These are phyloP conservation scores for Opisthocomus hoazin DNA, from an alignment of 2,113 vertebrate species.

Conservation along the genomic window DNA sequence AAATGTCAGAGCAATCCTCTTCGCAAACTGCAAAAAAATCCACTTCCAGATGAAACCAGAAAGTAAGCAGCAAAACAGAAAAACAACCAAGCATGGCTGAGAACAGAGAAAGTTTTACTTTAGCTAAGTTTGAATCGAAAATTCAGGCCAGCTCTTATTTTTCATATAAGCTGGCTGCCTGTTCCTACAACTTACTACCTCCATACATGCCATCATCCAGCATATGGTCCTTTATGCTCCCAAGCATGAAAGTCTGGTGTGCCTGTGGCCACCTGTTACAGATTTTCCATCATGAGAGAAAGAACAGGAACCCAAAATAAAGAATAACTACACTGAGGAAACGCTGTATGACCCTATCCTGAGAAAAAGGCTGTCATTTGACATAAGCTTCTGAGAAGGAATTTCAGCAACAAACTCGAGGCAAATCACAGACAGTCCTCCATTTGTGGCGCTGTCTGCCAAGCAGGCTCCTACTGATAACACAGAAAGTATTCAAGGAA, in stretches of 20 bases:
- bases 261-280: constrained; percentile 60
- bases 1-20: constrained; percentile 11
- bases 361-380: constrained; percentile 46
- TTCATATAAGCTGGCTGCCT: neutral
- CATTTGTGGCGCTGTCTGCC: constrained; percentile 23
- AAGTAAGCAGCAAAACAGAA: neutral
- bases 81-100: neutral
- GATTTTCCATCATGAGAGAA: constrained; percentile 60
- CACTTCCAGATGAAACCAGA: constrained; percentile 1
- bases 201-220: constrained; percentile 9
- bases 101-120: neutral
- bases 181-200: constrained; percentile 4
- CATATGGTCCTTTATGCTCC: constrained; percentile 48
- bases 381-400: constrained; percentile 42
- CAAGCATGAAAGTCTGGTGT: constrained; percentile 43
- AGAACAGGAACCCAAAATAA: constrained; percentile 45
- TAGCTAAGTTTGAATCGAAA: neutral
- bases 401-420: constrained; percentile 33
- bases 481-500: constrained; percentile 39
- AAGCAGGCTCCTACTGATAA: constrained; percentile 13
- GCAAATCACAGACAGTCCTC: constrained; percentile 19
- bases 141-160: neutral
- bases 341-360: constrained; percentile 36
- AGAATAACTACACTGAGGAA: constrained; percentile 14
- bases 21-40: neutral